Percentiles rank a stretch among this genome's conserved stretches.
Conservation (phyloP, 2,888 invertebrate genomes). For the Hydraecia micacea region DNA sequence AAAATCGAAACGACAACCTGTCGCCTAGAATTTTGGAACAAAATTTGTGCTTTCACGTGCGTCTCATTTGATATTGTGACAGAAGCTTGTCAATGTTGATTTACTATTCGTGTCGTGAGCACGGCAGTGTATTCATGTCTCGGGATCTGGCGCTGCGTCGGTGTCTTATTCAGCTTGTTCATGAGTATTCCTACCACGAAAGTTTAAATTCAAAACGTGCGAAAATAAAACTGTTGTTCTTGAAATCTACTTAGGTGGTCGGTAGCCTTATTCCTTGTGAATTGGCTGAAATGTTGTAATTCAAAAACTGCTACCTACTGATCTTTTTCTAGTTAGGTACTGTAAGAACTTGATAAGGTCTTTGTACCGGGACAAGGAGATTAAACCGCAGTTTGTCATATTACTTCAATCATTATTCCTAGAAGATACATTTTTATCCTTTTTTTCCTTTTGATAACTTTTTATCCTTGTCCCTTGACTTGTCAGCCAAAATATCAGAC, state of each 20-base stretch:
- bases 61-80: constrained; percentile 51
- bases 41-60: constrained; percentile 64
- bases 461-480: too few species aligned
- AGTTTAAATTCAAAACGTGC: neutral
- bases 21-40: constrained; percentile 67
- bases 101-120: constrained; percentile 59
- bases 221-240: neutral
- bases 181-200: constrained; percentile 4
- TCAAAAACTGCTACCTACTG: neutral
- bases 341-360: too few species aligned
- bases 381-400: too few species aligned
- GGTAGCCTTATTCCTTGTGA: neutral
- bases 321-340: neutral
- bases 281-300: neutral
- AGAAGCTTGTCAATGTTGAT: constrained; percentile 38
- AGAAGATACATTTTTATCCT: too few species aligned
- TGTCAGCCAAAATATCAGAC: too few species aligned
- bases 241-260: neutral
- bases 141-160: constrained; percentile 3
- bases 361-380: too few species aligned
- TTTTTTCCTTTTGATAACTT: too few species aligned
- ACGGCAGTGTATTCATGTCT: constrained; percentile 41
- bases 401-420: too few species aligned
- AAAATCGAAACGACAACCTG: constrained; percentile 70
- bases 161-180: constrained; percentile 9